Evolutionary conservation across 2,888 invertebrate species (phyloP), one percentile per base, ranked within the genome.

Genomic region (Spicauda simplicius): DNA sequence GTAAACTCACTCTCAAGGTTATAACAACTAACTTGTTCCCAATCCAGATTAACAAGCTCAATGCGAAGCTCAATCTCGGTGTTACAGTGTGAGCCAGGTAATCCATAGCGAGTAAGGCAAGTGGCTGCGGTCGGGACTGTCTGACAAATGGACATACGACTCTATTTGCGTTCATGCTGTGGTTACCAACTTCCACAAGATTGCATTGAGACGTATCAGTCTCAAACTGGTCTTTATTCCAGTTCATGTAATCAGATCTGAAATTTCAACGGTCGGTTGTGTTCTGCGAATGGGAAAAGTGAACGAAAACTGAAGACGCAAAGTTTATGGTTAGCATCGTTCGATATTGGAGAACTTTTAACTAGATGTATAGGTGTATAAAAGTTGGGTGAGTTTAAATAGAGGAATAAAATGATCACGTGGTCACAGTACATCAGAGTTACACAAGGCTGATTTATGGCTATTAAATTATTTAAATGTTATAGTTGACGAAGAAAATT

Each of bases 341-440:
- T 56, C 56, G 37, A 56, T 61, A 67, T 67, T 25, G 61, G 59
- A 53, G 53, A 67, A 67, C 61, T 67, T 67, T 61, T 67, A 67
- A 67, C 56, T 61, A 67, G 66, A 66, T 56, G 61, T 64, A 48
- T 67, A 67, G 67, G 67, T 67, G 56, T 67, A n/a, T n/a, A 61
- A 61, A 61, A 67, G 52, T 67, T 62, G 57, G 62, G 61, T 19
- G 57, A 62, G 62, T 67, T 67, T 62, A 67, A 62, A 52, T 67
- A 62, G 67, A 53, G 45, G 41, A 41, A 57, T 73, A 74, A 75
- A 76, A 76, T 74, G 75, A 74, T 75, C 79, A 78, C 76, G 79
- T 76, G 74, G 70, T 61, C 64, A 63, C 73, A 68, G 72, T 79
- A 78, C 73, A 75, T 78, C 77, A 77, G 72, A 69, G 71, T 78